Evolutionary conservation across 2,113 vertebrate genomes (phyloP).

Genomic region (Cyphomyrus discorhynchus): DNA sequence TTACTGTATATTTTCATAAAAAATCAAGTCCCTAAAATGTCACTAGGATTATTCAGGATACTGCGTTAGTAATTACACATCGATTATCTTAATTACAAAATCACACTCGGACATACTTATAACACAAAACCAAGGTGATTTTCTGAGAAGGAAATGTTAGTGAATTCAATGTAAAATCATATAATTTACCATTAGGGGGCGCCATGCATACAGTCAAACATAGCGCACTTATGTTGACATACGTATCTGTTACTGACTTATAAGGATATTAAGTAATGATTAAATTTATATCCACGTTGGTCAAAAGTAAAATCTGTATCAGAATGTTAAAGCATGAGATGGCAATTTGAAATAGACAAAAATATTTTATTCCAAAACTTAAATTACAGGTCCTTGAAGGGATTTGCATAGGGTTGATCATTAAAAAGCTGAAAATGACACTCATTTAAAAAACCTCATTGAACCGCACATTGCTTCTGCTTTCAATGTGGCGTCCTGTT

Average conservation of each 20-base stretch:
- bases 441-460: not conserved
- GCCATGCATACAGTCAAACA: not conserved
- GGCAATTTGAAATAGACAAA: not conserved
- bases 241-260: not conserved
- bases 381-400: not conserved
- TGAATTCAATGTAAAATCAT: not conserved
- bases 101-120: not conserved
- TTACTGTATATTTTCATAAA: not conserved
- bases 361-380: constrained; percentile 12
- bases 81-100: not conserved
- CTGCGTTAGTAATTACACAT: not conserved
- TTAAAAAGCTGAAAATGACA: not conserved
- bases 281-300: not conserved
- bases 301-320: not conserved
- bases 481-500: not conserved
- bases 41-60: not conserved
- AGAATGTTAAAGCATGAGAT: not conserved
- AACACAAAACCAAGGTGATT: not conserved
- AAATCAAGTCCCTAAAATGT: not conserved
- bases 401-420: constrained; percentile 8
- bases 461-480: not conserved
- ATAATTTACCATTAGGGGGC: not conserved
- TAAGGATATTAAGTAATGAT: not conserved
- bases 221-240: not conserved
- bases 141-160: not conserved